Evolutionary conservation across 2,888 invertebrate species (phyloP).

Genomic region (Catocala nupta): DNA sequence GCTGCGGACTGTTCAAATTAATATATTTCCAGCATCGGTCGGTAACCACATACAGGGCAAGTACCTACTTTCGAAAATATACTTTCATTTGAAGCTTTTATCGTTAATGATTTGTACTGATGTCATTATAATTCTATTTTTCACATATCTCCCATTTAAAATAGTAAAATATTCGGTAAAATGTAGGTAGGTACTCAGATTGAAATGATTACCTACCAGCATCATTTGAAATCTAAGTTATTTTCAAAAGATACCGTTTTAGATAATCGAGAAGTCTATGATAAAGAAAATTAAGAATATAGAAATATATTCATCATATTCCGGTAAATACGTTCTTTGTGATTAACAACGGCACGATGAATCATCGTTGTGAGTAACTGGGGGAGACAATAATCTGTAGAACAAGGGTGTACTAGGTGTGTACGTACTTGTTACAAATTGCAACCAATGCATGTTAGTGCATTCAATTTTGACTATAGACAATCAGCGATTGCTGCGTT

Average conservation of each 20-base stretch:
- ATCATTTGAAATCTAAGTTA: neutral
- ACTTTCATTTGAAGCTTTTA: slow-evolving; percentile 12
- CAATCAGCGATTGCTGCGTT: no score
- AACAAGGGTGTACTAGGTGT: slow-evolving; percentile 45
- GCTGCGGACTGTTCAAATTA: slow-evolving; percentile 20
- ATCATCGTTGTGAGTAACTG: slow-evolving; percentile 76
- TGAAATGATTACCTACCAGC: neutral
- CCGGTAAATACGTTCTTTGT: slow-evolving; percentile 71
- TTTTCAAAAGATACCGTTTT: neutral
- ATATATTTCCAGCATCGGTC: slow-evolving; percentile 41
- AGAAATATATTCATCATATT: slow-evolving; percentile 29
- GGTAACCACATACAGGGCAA: slow-evolving; percentile 36
- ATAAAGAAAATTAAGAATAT: no score
- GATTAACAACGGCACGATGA: slow-evolving; percentile 75
- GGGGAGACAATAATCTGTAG: slow-evolving; percentile 63
- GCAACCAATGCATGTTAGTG: neutral
- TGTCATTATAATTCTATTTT: neutral
- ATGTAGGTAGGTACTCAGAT: neutral
- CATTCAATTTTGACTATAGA: slow-evolving; percentile 6
- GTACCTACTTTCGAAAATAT: slow-evolving; percentile 20
- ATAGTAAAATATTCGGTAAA: neutral
- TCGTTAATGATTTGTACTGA: neutral
- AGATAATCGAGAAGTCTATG: no score
- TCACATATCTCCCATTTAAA: neutral
- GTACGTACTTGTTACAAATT: neutral